Evolutionary conservation across 2,113 vertebrate genomes (phyloP).

Genomic region (Calidris pugnax): DNA sequence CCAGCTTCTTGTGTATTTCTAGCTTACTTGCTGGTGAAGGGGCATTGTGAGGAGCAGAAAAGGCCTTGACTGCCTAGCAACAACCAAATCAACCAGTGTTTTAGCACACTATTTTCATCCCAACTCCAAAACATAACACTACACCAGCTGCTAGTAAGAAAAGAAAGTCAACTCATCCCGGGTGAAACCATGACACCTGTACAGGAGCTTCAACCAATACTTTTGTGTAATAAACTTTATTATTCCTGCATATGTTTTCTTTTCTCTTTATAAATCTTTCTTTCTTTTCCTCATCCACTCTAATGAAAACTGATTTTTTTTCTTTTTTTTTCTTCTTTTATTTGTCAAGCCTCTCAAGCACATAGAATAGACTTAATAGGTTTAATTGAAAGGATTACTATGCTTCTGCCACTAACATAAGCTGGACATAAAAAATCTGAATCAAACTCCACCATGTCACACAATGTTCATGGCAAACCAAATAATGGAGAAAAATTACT

Average conservation of each 20-base stretch:
- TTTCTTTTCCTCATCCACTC: neutral
- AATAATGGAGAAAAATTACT: neutral
- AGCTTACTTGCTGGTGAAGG: neutral
- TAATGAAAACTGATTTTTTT: neutral
- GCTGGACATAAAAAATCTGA: neutral
- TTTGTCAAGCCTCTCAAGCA: neutral
- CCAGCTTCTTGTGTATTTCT: neutral
- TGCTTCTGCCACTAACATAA: fast-evolving
- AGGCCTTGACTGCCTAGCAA: neutral
- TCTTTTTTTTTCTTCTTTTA: neutral
- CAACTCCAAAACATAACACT: neutral
- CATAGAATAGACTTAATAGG: neutral
- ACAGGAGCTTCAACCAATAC: neutral
- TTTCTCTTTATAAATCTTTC: neutral
- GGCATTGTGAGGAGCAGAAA: neutral
- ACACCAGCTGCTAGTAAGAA: neutral
- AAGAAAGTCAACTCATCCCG: neutral
- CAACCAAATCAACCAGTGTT: neutral
- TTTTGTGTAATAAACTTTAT: neutral
- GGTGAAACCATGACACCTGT: neutral
- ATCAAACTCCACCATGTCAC: neutral
- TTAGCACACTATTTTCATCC: neutral
- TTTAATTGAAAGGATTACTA: neutral
- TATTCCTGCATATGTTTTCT: neutral
- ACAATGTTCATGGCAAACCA: neutral